Conservation (phyloP, 2,888 invertebrate species). For the Anoplius nigerrimus region DNA sequence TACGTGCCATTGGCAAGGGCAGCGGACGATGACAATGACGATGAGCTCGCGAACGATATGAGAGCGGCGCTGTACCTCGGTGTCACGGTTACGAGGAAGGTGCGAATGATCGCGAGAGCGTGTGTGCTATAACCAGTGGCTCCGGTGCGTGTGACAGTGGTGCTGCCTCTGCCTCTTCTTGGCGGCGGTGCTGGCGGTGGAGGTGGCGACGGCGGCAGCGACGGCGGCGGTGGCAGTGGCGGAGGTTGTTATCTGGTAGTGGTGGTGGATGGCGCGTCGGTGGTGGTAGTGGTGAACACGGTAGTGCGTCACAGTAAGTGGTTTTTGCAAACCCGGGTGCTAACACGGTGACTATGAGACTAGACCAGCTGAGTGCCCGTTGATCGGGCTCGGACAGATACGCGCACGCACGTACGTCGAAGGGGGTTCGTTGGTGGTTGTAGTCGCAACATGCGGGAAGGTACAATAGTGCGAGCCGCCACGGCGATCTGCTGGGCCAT, state of each 20-base stretch:
- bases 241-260: constrained; percentile 19
- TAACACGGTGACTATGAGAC: too few relatives aligned
- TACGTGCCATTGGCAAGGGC: too few relatives aligned
- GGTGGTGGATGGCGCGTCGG: constrained; percentile 17
- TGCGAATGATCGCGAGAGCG: background rate
- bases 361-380: too few relatives aligned
- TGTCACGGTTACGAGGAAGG: background rate
- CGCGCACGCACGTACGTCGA: background rate
- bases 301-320: background rate
- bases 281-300: background rate
- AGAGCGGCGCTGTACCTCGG: background rate
- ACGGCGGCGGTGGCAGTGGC: constrained; percentile 2
- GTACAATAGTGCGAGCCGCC: constrained; percentile 57
- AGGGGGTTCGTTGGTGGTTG: constrained; percentile 46
- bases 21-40: background rate
- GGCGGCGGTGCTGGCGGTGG: background rate
- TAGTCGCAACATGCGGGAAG: constrained; percentile 61
- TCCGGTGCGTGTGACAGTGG: too few relatives aligned
- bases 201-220: background rate
- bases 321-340: too few relatives aligned
- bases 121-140: too few relatives aligned
- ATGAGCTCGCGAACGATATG: background rate
- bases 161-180: too few relatives aligned
- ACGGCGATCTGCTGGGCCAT: constrained; percentile 59
- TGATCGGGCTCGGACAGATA: constrained; percentile 3